These are phyloP conservation scores for Blera fallax DNA, from an alignment of 2,888 invertebrate species.

Conservation along the genomic window DNA sequence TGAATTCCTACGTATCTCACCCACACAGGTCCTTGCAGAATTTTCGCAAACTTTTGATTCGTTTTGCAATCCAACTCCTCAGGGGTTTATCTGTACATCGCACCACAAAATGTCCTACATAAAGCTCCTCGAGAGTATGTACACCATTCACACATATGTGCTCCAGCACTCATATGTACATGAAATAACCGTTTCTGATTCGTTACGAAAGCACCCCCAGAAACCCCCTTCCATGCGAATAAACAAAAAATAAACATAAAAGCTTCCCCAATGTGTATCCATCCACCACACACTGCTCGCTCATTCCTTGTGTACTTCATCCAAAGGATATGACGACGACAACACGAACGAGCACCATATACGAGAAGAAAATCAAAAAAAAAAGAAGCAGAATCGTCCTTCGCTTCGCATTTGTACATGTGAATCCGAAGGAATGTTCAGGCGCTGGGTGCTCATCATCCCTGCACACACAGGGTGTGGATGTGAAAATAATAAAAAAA, in stretches of 20 bases:
- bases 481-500: constrained; percentile 68
- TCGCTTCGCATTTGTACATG: constrained; percentile 56
- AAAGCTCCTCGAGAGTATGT: constrained; percentile 30
- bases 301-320: constrained; percentile 70
- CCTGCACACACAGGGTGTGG: constrained; percentile 13
- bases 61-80: constrained; percentile 9
- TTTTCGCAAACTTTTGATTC: constrained; percentile 45
- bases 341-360: constrained; percentile 45
- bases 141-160: constrained; percentile 53
- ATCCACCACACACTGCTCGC: constrained; percentile 59
- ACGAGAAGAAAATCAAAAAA: constrained; percentile 6
- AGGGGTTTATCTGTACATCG: constrained; percentile 7
- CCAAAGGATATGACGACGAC: constrained; percentile 68
- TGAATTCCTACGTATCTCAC: neutral
- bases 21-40: neutral
- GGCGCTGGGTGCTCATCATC: neutral
- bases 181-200: constrained; percentile 67
- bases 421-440: constrained; percentile 40
- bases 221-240: constrained; percentile 35
- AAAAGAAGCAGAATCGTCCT: neutral
- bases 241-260: constrained; percentile 58
- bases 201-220: constrained; percentile 51
- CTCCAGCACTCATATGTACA: constrained; percentile 54
- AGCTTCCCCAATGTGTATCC: constrained; percentile 68
- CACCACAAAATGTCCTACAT: constrained; percentile 12